A percentile compares a stretch with the other conserved stretches of the same genome.
These are phyloP conservation scores for Sialia sialis DNA, from an alignment of 2,113 vertebrate genomes.

Conservation along the genomic window DNA sequence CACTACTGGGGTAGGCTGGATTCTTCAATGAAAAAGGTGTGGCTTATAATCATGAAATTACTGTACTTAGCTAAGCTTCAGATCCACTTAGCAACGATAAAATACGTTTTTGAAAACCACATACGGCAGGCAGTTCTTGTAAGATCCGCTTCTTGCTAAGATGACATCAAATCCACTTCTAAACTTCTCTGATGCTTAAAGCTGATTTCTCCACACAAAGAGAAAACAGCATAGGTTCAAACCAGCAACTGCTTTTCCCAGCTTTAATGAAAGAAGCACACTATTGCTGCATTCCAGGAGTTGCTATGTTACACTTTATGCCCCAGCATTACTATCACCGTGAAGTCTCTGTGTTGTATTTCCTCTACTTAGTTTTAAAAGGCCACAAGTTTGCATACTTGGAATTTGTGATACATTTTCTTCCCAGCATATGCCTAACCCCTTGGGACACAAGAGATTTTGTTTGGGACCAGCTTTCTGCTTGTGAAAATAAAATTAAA, in stretches of 20 bases:
- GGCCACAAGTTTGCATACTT: neutral
- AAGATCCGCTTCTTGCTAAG: neutral
- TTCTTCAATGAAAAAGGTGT: too few relatives aligned
- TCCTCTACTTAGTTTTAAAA: neutral
- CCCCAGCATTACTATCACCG: neutral
- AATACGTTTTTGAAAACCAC: neutral
- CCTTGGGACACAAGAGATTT: neutral
- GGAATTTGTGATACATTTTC: neutral
- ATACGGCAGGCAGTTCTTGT: neutral
- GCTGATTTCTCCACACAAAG: neutral
- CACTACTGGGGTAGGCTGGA: too few relatives aligned
- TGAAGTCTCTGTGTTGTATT: neutral
- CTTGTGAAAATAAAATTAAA: conserved; percentile 25
- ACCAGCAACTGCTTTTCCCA: neutral
- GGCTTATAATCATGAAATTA: too few relatives aligned
- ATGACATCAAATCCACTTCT: neutral
- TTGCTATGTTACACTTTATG: neutral
- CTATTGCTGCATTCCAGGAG: neutral
- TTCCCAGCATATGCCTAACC: neutral
- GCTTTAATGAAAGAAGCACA: neutral
- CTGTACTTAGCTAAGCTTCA: neutral
- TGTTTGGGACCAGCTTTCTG: neutral
- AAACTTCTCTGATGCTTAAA: neutral
- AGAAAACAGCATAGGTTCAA: neutral
- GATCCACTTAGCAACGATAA: neutral